Base-by-base conservation (phyloP, 2,113 vertebrate genomes). In the Enhydra lutris region DNA sequence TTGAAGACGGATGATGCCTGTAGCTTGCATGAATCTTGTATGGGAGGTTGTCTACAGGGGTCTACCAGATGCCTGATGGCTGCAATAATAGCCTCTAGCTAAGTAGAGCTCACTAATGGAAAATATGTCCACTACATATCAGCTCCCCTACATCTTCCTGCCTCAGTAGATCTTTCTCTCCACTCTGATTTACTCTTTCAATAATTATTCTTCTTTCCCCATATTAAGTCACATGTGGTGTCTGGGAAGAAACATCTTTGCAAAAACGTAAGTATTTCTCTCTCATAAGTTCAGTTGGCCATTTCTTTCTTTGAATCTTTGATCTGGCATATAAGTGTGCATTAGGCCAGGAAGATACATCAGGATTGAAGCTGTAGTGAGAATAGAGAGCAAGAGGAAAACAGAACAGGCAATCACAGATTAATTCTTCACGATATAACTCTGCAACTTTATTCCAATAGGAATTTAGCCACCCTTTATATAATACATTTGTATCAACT, bases 401-500 rank as follows among this genome's bases (percentile, higher is more conserved):
- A 76, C 8, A 73, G 18, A 90, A 14, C 2, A 76, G 47, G 61
- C 0, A 17, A 52, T 31, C 36, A 21, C 15, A 84, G 34, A 21
- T 71, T 76, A 82, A 78, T 90, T 88, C n/a, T 59, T 93, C 31
- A 55, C 7, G 15, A 31, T 57, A 34, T 0, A 61, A 20, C 21
- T 23, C 15, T 59, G 45, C 34, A 45, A 18, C 59, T 94, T 86
- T 79, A 94, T 31, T 47, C n/a, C 61, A 63, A 7, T 17, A 11
- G 39, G 89, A 94, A 95, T 57, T n/a, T 47, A 42, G 14, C 2
- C 47, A 81, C 67, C 76, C 13, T 90, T 81, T 74, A 47, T 65
- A 24, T 94, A 91, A 95, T 34, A 7, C 36, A 79, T 93, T 95
- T 65, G 71, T 79, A 78, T 52, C 29, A 95, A 47, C 57, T 95